Percentiles rank a stretch among this genome's conserved stretches.
phyloP scores from a whole-genome alignment of 2,888 invertebrate genomes.

The Epinotia brunnichana region DNA sequence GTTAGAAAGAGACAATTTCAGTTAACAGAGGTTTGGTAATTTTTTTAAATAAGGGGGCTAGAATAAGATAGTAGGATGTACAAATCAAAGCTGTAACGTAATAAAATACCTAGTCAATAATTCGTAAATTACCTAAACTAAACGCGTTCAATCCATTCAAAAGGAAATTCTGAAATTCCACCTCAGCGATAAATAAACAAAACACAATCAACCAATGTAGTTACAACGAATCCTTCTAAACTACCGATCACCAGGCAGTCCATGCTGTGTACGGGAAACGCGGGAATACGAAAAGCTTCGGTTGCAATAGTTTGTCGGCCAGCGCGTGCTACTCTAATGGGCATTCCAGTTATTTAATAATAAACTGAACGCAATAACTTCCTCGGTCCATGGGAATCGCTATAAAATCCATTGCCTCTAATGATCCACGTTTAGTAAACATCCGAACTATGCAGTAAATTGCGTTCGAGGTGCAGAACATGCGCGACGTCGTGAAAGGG shows the following conservation, averaged over 20 bases:
- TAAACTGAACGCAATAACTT: conserved; percentile 34
- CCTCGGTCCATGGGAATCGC: conserved; percentile 22
- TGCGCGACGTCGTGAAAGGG: neutral
- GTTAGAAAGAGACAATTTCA: too few species aligned
- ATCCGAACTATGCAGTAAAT: conserved; percentile 20
- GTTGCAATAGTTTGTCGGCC: neutral
- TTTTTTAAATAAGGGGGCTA: too few species aligned
- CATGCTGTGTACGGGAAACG: neutral
- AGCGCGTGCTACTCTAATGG: conserved; percentile 7
- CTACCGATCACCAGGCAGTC: neutral
- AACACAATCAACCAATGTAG: too few species aligned
- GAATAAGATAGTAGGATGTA: too few species aligned
- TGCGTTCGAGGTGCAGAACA: neutral
- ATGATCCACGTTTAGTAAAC: conserved; percentile 26
- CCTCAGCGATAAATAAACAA: too few species aligned
- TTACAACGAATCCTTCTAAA: too few species aligned
- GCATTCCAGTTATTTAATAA: conserved; percentile 34
- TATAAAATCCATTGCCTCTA: conserved; percentile 32
- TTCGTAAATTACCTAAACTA: too few species aligned
- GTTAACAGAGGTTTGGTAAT: too few species aligned
- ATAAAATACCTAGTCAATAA: too few species aligned
- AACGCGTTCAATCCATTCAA: too few species aligned
- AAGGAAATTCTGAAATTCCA: too few species aligned
- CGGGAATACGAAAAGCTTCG: neutral
- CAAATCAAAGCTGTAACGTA: too few species aligned